These are phyloP conservation scores for Mylabris phalerata DNA, from an alignment of 1,140 invertebrate species.

Conservation along the genomic window DNA sequence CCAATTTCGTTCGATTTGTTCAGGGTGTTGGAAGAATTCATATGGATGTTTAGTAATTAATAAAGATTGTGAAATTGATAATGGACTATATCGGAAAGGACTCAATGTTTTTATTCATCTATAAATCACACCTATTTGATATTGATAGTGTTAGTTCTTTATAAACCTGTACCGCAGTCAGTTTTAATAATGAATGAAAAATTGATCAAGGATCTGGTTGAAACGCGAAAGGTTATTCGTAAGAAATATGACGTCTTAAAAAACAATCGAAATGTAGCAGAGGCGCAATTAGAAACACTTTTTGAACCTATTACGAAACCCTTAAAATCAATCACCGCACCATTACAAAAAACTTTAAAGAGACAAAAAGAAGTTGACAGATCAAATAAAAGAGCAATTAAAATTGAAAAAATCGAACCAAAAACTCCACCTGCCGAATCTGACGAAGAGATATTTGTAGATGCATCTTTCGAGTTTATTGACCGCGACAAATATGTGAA, in stretches of 20 bases:
- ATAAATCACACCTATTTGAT: no score
- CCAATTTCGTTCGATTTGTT: constrained; percentile 29
- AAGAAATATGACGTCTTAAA: neutral
- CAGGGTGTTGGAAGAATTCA: constrained; percentile 22
- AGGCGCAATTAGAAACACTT: neutral
- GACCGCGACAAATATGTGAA: no score
- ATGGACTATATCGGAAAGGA: constrained; percentile 1
- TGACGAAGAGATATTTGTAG: no score
- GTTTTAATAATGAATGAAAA: neutral
- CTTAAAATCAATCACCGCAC: neutral
- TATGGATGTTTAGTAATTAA: constrained; percentile 25
- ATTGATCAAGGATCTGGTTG: neutral
- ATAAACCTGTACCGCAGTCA: no score
- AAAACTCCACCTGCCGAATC: no score
- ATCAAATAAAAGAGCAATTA: no score
- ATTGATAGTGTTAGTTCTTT: neutral
- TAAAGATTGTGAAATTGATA: neutral
- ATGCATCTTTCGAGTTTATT: no score
- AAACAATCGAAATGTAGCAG: neutral
- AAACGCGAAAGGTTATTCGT: neutral
- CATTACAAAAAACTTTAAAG: neutral
- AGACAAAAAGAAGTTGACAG: neutral
- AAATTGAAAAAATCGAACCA: no score
- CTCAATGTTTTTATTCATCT: neutral
- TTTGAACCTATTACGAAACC: constrained; percentile 1